Conservation (phyloP, 1,140 invertebrate species). For the Ridgeia piscesae region DNA sequence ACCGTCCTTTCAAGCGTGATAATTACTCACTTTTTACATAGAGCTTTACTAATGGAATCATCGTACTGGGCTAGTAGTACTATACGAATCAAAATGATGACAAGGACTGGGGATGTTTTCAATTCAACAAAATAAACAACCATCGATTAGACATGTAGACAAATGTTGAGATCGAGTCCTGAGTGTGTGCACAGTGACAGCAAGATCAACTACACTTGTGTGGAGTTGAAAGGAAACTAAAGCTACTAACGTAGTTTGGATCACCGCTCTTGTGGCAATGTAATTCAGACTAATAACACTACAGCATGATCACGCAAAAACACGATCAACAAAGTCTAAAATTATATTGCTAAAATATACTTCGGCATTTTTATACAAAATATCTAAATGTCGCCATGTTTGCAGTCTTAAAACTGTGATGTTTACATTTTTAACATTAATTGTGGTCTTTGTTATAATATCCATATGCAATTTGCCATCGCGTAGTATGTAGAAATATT, state of each 20-base stretch:
- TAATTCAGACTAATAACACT: neutral
- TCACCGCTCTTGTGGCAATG: neutral
- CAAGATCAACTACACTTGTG: neutral
- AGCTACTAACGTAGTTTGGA: neutral
- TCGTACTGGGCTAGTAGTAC: neutral
- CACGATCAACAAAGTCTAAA: too few species aligned
- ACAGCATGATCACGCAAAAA: neutral
- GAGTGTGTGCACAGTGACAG: neutral
- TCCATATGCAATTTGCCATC: neutral
- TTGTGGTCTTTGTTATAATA: neutral
- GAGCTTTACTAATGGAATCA: neutral
- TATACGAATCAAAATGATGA: neutral
- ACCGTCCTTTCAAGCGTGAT: neutral
- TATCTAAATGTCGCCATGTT: neutral
- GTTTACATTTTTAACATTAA: neutral
- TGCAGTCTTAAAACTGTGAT: neutral
- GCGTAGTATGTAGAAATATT: neutral
- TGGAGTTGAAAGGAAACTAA: too few species aligned
- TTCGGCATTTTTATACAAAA: neutral
- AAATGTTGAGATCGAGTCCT: neutral
- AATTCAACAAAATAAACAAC: neutral
- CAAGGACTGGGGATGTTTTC: neutral
- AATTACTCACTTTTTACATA: neutral
- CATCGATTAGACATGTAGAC: neutral
- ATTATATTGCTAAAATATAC: too few species aligned